These are phyloP conservation scores for Teleiodes luculella DNA, from an alignment of 2,888 invertebrate genomes.

Conservation along the genomic window DNA sequence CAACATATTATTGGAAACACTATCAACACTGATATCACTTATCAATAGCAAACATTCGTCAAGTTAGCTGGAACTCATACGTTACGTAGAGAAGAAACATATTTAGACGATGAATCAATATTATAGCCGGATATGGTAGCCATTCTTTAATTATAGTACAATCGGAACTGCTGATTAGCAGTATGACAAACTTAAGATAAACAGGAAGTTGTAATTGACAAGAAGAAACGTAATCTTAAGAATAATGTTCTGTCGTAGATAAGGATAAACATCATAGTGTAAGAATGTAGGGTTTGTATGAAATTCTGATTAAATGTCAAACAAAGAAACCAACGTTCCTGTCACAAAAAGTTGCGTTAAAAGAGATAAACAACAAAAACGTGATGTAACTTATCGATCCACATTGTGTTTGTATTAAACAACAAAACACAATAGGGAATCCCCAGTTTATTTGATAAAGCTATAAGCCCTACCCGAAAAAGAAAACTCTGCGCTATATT, in stretches of 20 bases:
- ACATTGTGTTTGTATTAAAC: too few species aligned
- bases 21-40: constrained; percentile 2
- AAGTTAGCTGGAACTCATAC: neutral
- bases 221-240: neutral
- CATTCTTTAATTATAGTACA: too few species aligned
- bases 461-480: too few species aligned
- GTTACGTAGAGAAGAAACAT: neutral
- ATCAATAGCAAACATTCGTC: neutral
- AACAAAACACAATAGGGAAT: too few species aligned
- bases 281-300: too few species aligned
- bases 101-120: neutral
- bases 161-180: constrained; percentile 8
- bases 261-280: neutral
- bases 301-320: too few species aligned
- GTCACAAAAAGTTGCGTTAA: too few species aligned
- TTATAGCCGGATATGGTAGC: neutral
- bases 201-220: neutral
- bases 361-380: too few species aligned
- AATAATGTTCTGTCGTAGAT: neutral
- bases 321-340: too few species aligned
- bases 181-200: constrained; percentile 1
- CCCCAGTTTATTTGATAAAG: too few species aligned
- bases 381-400: too few species aligned
- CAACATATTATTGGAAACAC: neutral
- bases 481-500: too few species aligned